Evolutionary conservation across 2,888 invertebrate genomes (phyloP).

Genomic region (Cosmopolites sordidus): DNA sequence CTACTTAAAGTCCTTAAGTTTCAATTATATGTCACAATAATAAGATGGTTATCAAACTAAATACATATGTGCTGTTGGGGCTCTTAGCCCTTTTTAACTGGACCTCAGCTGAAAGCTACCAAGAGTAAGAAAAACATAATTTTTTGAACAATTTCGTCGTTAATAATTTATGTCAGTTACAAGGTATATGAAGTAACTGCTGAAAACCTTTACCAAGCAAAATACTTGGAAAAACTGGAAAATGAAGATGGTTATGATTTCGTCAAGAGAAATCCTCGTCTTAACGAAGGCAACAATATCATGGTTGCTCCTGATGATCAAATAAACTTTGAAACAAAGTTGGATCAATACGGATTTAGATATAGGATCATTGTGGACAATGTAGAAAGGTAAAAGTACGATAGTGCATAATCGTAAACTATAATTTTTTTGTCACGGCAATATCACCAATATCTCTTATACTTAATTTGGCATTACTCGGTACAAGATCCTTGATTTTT

Average conservation of each 20-base stretch:
- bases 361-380: conserved; percentile 19
- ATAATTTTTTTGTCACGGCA: not conserved
- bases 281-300: conserved; percentile 17
- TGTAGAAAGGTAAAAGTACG: conserved; percentile 16
- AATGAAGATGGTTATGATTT: conserved; percentile 30
- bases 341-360: conserved; percentile 13
- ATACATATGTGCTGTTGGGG: not conserved
- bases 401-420: not conserved
- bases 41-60: not conserved
- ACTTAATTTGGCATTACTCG: no score
- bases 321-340: conserved; percentile 16
- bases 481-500: no score
- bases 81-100: not conserved
- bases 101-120: not conserved
- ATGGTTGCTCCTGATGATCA: conserved; percentile 26
- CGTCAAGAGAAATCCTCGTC: conserved; percentile 11
- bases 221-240: conserved; percentile 31
- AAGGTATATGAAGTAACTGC: conserved; percentile 26
- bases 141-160: not conserved
- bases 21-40: no score
- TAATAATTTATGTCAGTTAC: conserved; percentile 12
- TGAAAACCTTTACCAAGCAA: conserved; percentile 15
- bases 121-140: not conserved
- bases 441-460: no score
- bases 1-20: no score